These are phyloP conservation scores for Eulemur mongoz DNA, from an alignment of 2,797 vertebrate species.

Conservation along the genomic window DNA sequence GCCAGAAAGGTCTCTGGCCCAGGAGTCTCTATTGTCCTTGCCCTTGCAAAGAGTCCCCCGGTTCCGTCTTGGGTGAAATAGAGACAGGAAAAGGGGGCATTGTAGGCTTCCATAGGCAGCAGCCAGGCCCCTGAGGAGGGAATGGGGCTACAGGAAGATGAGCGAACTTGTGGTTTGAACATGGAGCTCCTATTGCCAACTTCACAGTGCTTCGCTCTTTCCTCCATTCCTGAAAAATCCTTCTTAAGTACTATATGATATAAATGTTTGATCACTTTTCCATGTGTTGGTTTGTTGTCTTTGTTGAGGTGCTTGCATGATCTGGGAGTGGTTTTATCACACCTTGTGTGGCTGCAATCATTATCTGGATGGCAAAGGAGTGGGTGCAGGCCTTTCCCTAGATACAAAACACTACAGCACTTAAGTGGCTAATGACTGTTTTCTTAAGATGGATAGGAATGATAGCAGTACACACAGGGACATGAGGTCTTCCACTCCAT, in stretches of 20 bases:
- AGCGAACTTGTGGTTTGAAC: not conserved
- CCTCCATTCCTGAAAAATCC: not conserved
- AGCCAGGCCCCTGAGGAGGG: not conserved
- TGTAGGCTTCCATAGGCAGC: not conserved
- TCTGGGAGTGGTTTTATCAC: not conserved
- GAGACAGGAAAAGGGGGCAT: not conserved
- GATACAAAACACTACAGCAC: not conserved
- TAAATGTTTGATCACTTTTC: not conserved
- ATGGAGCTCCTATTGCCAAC: not conserved
- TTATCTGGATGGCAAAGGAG: not conserved
- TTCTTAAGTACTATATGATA: not conserved
- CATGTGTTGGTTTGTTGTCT: not conserved
- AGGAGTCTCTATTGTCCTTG: not conserved
- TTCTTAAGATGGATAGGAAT: not conserved
- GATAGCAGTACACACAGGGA: not conserved
- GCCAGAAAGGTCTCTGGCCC: not conserved
- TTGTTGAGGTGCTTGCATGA: not conserved
- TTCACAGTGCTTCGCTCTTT: not conserved
- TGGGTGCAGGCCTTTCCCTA: not conserved
- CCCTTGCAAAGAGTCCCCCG: not conserved
- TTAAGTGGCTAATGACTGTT: constrained; percentile 13
- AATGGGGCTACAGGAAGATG: no score
- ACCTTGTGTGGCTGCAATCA: not conserved
- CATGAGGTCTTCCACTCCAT: not conserved
- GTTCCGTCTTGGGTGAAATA: not conserved